Base-by-base conservation (phyloP, 2,888 invertebrate species). In the Drosophila pegasa region DNA sequence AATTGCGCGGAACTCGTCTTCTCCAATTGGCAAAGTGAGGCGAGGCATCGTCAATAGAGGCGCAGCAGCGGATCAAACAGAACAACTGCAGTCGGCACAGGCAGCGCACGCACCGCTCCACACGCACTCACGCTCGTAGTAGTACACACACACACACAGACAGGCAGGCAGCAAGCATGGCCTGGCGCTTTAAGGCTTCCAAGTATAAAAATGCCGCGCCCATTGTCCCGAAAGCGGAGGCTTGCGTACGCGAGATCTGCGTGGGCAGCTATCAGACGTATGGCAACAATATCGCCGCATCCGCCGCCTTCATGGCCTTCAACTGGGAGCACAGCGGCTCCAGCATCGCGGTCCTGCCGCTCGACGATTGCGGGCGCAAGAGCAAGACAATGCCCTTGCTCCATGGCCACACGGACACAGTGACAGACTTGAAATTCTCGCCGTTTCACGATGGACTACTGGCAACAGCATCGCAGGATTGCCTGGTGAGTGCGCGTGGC, bases 151-250 rank as follows among this genome's bases (percentile, higher is more conserved):
- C 45, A 55, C 47, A 56, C 31, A 45, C 25, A 59, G 29, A 55
- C 47, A 62, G 18, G 57, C 40, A 50, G 6, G 47, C 20, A 55
- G 33, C 62, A 33, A 56, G 29, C 45, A 97, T 97, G 97, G 97
- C 97, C 93, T 97, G 97, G 97, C 94, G 98, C 93, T 98, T 98
- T 93, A 98, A 98, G 94, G 97, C 98, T 91, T 98, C 98, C 73
- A 99, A 99, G 93, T 99, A 97, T 93, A 99, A 98, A 94, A 99
- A 99, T 95, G 98, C 98, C 75, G 96, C 97, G 80, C 98, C 98
- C 43, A 98, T 98, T 90, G 96, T 98, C 89, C 98, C 98, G 38
- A 98, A 98, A 92, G 97, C 98, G 67, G 98, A 98, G 94, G 96
- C 96, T 92, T 95, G 93, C 77, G 94, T 97, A 78, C 94, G 97